Evolutionary conservation across 1,140 invertebrate species (phyloP).

Genomic region (Palaemon carinicauda): DNA sequence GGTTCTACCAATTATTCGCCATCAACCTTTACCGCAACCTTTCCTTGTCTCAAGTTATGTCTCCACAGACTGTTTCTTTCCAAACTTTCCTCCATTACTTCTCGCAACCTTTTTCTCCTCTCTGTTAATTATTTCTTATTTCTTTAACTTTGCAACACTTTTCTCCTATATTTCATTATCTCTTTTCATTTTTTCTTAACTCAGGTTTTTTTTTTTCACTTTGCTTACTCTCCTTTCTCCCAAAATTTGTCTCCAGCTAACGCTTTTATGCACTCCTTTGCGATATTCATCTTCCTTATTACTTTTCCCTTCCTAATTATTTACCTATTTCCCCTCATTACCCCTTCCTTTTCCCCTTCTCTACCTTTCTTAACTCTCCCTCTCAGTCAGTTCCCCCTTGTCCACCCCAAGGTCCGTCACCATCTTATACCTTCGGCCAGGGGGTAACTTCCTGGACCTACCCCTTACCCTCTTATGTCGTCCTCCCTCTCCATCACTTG

Average conservation of each 20-base stretch:
- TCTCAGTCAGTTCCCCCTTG: not conserved
- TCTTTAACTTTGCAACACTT: too few species aligned
- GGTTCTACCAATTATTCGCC: not conserved
- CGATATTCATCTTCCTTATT: too few species aligned
- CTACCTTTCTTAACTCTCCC: not conserved
- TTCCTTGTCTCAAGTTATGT: not conserved
- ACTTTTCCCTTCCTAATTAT: not conserved
- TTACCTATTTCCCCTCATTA: not conserved
- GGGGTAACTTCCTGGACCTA: too few species aligned
- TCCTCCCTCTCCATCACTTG: not conserved
- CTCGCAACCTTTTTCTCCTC: not conserved
- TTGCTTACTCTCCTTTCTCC: too few species aligned
- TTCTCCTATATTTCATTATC: not conserved
- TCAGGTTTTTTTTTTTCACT: too few species aligned
- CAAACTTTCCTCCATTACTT: too few species aligned
- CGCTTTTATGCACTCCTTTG: too few species aligned
- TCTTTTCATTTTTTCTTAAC: not conserved
- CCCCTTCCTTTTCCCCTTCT: not conserved
- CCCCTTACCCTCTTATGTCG: too few species aligned
- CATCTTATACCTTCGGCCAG: too few species aligned
- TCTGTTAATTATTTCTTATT: too few species aligned
- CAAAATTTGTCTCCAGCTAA: too few species aligned
- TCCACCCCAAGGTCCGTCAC: too few species aligned
- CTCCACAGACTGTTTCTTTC: not conserved
- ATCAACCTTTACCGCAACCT: conserved; percentile 2